Conservation (phyloP, 2,888 invertebrate genomes). For the Rhamnusium bicolor region DNA sequence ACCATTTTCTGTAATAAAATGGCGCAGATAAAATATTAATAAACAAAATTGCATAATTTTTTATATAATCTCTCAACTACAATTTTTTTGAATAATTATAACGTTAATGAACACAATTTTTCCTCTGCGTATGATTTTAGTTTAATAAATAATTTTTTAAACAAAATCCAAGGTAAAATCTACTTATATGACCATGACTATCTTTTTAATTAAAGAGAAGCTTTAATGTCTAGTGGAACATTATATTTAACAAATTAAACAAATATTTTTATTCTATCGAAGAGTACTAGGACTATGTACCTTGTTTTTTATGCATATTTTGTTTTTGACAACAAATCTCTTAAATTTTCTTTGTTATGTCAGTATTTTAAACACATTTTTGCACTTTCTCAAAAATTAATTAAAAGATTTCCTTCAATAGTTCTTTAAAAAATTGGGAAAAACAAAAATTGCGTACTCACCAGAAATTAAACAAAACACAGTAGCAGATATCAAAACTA, state of each 20-base stretch:
- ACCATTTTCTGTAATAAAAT: slow-evolving; percentile 50
- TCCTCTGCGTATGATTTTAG: neutral
- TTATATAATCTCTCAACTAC: neutral
- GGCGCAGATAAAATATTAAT: slow-evolving; percentile 40
- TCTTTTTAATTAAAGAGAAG: neutral
- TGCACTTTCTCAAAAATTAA: neutral
- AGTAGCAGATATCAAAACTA: slow-evolving; percentile 10
- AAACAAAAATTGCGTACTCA: slow-evolving; percentile 21
- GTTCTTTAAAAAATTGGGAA: neutral
- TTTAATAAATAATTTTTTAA: neutral
- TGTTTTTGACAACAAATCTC: neutral
- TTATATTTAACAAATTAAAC: neutral
- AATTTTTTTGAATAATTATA: neutral
- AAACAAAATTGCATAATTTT: neutral
- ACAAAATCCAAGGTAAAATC: neutral
- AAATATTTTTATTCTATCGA: no score
- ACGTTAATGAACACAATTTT: neutral
- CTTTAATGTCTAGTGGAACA: neutral
- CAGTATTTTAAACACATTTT: neutral
- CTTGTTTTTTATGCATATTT: no score
- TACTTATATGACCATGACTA: neutral
- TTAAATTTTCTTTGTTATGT: neutral
- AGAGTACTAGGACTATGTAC: neutral
- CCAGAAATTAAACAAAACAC: slow-evolving; percentile 23
- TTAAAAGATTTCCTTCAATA: neutral